These are phyloP conservation scores for Ophraella communa DNA, from an alignment of 2,888 invertebrate genomes.

Conservation along the genomic window DNA sequence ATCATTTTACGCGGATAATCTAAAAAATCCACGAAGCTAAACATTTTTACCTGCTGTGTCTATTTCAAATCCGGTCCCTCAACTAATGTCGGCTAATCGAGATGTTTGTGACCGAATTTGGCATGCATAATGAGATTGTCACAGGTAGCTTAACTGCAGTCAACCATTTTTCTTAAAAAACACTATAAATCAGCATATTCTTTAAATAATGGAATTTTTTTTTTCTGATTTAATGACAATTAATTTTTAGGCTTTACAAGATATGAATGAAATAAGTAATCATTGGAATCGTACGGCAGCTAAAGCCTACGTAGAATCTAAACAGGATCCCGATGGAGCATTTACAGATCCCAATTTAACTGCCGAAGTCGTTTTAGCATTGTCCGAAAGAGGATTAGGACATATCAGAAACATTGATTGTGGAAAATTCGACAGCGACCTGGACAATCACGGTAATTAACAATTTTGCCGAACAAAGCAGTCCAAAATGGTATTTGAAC, in stretches of 20 bases:
- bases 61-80: too few relatives aligned
- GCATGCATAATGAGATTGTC: too few relatives aligned
- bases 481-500: not conserved
- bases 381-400: slow-evolving; percentile 75
- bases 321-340: slow-evolving; percentile 79
- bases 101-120: too few relatives aligned
- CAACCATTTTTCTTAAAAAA: too few relatives aligned
- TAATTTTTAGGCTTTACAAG: slow-evolving; percentile 71
- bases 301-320: slow-evolving; percentile 73
- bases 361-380: slow-evolving; percentile 80
- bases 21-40: too few relatives aligned
- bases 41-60: too few relatives aligned
- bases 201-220: too few relatives aligned
- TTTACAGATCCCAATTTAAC: slow-evolving; percentile 80
- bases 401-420: slow-evolving; percentile 68
- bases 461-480: too few relatives aligned
- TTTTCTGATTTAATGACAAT: slow-evolving; percentile 3
- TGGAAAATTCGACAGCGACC: slow-evolving; percentile 57
- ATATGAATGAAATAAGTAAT: slow-evolving; percentile 72
- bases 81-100: too few relatives aligned
- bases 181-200: too few relatives aligned
- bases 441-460: slow-evolving; percentile 63
- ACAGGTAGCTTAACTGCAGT: too few relatives aligned
- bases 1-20: too few relatives aligned
- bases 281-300: slow-evolving; percentile 83